Base-by-base conservation (phyloP, 2,888 invertebrate genomes). In the Antheraea yamamai region DNA sequence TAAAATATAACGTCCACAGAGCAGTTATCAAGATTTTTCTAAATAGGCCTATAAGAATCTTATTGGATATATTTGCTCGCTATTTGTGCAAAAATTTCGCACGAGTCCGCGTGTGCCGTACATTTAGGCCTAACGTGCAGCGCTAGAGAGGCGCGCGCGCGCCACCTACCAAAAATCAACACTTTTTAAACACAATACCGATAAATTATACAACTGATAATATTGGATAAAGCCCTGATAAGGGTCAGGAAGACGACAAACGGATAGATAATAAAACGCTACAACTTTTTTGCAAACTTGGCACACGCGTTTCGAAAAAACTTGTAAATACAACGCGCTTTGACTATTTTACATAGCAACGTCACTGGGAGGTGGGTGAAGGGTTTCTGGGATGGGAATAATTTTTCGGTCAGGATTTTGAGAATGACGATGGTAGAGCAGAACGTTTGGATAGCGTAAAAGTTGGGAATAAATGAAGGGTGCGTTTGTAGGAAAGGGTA, bases 31-130 rank as follows among this genome's bases (percentile, higher is more conserved):
- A 75, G 73, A 79, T 81, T 84, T 80, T 81, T 85, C 84, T 87
- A 92, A 92, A 92, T 93, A 92, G 94, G 94, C 94, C 94, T 94
- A 94, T 89, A 93, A 87, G 92, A 94, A 91, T 94, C 92, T 94
- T 94, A 92, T 93, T 91, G 88, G 93, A 84, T 80, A 83, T 83
- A 80, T 83, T 81, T 77, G 78, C 80, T 73, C 78, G 79, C 76
- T 78, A 89, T 82, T 81, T 87, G 88, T 90, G 94, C 94, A 87
- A 92, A 93, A 86, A 81, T 85, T 92, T 93, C 81, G 93, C 92
- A 85, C 84, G 83, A 79, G 75, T 73, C 77, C 80, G 86, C 86
- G 85, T 76, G 77, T 64, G 79, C 88, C 89, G 89, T 76, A 74
- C 35, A 83, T 91, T 92, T 94, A 93, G 94, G 94, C 94, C 93